phyloP scores from a whole-genome alignment of 1,140 invertebrate genomes.

The Dendroctonus valens region DNA sequence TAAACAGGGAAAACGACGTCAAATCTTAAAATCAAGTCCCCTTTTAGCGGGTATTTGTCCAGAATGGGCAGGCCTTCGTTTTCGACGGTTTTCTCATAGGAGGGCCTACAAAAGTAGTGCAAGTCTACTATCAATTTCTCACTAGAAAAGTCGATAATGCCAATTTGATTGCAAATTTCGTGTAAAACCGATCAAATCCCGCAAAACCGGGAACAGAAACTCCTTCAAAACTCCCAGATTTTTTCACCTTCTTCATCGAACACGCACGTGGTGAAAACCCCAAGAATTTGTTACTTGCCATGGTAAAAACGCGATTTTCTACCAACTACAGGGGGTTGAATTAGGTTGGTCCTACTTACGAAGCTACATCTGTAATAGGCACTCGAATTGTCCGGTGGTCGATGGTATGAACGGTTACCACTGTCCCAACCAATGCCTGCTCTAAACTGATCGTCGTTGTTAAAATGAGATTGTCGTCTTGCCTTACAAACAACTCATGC shows the following conservation, averaged over 20 bases:
- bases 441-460: constrained; percentile 58
- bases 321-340: too few species aligned
- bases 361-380: constrained; percentile 67
- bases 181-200: too few species aligned
- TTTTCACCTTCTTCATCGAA: too few species aligned
- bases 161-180: too few species aligned
- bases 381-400: constrained; percentile 66
- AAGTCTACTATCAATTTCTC: too few species aligned
- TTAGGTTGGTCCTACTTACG: constrained; percentile 45
- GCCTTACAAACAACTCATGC: constrained; percentile 72
- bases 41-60: constrained; percentile 52
- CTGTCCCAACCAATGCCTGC: constrained; percentile 66
- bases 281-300: background rate
- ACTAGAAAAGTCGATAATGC: too few species aligned
- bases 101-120: constrained; percentile 49
- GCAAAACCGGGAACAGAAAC: too few species aligned
- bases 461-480: constrained; percentile 69
- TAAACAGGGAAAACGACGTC: constrained; percentile 58
- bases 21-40: constrained; percentile 58
- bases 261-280: too few species aligned
- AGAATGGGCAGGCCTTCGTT: constrained; percentile 59
- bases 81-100: constrained; percentile 55
- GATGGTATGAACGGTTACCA: constrained; percentile 63
- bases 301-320: too few species aligned
- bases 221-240: too few species aligned